Evolutionary conservation across 1,140 invertebrate species (phyloP).

Genomic region (Zophobas morio): DNA sequence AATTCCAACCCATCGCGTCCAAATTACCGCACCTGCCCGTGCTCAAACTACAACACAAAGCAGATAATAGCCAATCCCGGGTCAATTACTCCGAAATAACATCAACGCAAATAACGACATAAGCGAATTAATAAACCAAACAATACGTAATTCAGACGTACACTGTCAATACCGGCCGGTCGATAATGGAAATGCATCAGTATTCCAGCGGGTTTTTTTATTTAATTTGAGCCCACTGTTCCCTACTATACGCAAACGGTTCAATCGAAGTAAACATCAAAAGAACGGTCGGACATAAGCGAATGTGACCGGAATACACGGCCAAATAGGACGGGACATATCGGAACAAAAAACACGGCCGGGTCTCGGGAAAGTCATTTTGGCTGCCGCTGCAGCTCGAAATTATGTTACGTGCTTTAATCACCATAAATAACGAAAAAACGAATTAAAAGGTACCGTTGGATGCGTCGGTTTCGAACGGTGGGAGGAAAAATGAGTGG

Average conservation of each 20-base stretch:
- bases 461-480: not conserved
- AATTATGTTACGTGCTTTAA: conserved; percentile 38
- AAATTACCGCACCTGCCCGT: too few relatives aligned
- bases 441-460: conserved; percentile 7
- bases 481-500: too few relatives aligned
- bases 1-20: too few relatives aligned
- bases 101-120: not conserved
- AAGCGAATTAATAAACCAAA: conserved; percentile 13
- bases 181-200: conserved; percentile 9
- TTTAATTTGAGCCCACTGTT: conserved; percentile 20
- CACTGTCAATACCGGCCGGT: conserved; percentile 1
- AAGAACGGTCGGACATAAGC: conserved; percentile 3
- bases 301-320: conserved; percentile 36
- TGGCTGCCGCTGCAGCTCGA: conserved; percentile 11
- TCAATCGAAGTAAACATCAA: conserved; percentile 37
- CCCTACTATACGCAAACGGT: conserved; percentile 7
- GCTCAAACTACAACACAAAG: not conserved
- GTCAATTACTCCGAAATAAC: conserved; percentile 18
- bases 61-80: not conserved
- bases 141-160: not conserved
- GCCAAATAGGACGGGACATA: conserved; percentile 25
- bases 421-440: conserved; percentile 37
- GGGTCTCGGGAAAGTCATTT: conserved; percentile 6
- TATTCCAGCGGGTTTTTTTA: conserved; percentile 23
- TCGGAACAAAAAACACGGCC: conserved; percentile 8